phyloP scores from a whole-genome alignment of 2,797 vertebrate species.

The Sebastes steindachneri region DNA sequence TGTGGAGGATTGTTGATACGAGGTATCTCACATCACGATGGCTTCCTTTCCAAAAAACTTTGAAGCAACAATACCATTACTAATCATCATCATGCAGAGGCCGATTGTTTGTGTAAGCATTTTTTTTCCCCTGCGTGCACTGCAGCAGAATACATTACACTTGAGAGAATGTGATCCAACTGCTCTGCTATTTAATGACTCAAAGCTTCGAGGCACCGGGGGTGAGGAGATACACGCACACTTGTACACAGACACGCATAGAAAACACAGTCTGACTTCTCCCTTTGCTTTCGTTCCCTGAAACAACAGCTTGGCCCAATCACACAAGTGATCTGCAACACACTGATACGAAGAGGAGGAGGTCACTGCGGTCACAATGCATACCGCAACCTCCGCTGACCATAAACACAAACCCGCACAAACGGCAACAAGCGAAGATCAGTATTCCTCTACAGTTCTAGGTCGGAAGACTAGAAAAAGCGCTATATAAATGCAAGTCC shows the following conservation, averaged over 20 bases:
- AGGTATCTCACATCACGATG: conserved; percentile 29
- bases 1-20: conserved; percentile 43
- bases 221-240: neutral
- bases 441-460: neutral
- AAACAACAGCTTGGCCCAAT: conserved; percentile 26
- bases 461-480: too few species aligned
- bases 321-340: conserved; percentile 1
- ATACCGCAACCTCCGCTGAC: neutral
- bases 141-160: conserved; percentile 25
- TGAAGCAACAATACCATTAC: conserved; percentile 46
- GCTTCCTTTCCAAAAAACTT: conserved; percentile 49
- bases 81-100: conserved; percentile 44
- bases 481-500: too few species aligned
- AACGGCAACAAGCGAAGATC: neutral
- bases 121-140: conserved; percentile 13
- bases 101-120: conserved; percentile 39
- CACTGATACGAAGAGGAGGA: neutral
- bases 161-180: conserved; percentile 44
- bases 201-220: conserved; percentile 16
- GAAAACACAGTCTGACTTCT: neutral
- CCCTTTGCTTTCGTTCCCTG: neutral
- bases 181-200: conserved; percentile 58
- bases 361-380: neutral
- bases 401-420: conserved; percentile 1
- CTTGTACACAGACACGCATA: neutral